Conservation (phyloP, 2,888 invertebrate genomes). For the Tetrapedia diversipes region DNA sequence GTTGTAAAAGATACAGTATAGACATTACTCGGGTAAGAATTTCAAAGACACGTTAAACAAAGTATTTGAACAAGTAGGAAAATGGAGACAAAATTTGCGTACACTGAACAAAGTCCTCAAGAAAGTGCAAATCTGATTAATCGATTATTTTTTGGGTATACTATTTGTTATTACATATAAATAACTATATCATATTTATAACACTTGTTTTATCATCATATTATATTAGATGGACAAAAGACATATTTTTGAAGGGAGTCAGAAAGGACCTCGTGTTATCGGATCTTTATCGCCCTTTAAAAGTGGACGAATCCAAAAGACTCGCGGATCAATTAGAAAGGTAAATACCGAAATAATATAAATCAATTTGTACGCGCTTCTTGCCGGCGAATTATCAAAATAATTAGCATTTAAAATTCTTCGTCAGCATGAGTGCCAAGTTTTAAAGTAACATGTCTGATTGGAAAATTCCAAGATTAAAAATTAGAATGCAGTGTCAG, state of each 20-base stretch:
- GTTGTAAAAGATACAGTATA: background rate
- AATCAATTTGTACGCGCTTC: no score
- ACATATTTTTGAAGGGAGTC: slow-evolving; percentile 80
- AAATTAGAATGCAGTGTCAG: no score
- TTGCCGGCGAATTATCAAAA: background rate
- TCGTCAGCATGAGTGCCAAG: background rate
- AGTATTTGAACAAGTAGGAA: background rate
- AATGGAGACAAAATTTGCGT: slow-evolving; percentile 56
- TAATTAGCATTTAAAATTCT: background rate
- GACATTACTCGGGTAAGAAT: slow-evolving; percentile 10
- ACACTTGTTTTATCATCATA: background rate
- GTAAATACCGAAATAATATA: slow-evolving; percentile 64
- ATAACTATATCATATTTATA: no score
- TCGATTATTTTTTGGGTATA: slow-evolving; percentile 69
- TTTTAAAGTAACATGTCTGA: background rate
- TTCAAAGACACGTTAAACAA: background rate
- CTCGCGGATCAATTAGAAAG: slow-evolving; percentile 78
- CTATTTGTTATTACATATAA: background rate
- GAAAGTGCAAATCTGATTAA: slow-evolving; percentile 68
- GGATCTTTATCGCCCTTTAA: slow-evolving; percentile 81
- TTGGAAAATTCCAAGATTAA: no score
- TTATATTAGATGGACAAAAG: slow-evolving; percentile 80
- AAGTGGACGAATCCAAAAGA: slow-evolving; percentile 77
- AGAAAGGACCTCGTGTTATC: slow-evolving; percentile 76
- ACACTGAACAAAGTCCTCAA: slow-evolving; percentile 60